Percentiles rank a stretch among this genome's conserved stretches.
Evolutionary conservation across 2,113 vertebrate genomes (phyloP).

Genomic region (Nycticebus coucang): DNA sequence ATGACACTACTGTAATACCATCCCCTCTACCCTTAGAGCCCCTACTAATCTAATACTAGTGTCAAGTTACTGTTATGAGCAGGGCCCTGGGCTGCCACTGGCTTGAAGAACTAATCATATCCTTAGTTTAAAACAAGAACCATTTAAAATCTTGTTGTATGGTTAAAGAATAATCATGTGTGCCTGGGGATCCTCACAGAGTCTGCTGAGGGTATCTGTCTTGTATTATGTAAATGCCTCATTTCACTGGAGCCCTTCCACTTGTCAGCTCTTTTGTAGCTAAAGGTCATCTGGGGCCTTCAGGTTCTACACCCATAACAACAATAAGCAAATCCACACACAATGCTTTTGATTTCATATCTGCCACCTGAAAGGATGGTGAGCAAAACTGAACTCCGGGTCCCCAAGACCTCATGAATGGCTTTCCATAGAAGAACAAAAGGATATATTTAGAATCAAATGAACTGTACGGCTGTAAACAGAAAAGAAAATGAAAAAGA

Average conservation of each 20-base stretch:
- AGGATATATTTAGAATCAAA: neutral
- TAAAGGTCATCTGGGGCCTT: neutral
- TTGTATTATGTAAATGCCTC: neutral
- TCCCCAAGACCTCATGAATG: neutral
- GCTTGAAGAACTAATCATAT: neutral
- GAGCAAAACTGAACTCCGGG: neutral
- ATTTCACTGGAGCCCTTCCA: neutral
- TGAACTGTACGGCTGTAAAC: neutral
- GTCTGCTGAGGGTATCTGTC: fast-evolving
- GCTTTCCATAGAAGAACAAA: neutral
- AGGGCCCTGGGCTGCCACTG: neutral
- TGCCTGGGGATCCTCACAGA: neutral
- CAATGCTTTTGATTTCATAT: neutral
- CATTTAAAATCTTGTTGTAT: neutral
- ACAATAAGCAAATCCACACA: neutral
- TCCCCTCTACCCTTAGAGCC: fast-evolving
- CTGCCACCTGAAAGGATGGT: neutral
- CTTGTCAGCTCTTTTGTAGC: neutral
- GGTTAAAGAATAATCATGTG: neutral
- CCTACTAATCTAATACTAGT: neutral
- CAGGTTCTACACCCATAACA: neutral
- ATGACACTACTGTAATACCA: neutral
- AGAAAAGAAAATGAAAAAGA: neutral
- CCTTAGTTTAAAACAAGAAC: neutral
- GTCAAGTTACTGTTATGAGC: neutral